Conservation (phyloP, 2,113 vertebrate genomes). For the Thunnus thynnus region DNA sequence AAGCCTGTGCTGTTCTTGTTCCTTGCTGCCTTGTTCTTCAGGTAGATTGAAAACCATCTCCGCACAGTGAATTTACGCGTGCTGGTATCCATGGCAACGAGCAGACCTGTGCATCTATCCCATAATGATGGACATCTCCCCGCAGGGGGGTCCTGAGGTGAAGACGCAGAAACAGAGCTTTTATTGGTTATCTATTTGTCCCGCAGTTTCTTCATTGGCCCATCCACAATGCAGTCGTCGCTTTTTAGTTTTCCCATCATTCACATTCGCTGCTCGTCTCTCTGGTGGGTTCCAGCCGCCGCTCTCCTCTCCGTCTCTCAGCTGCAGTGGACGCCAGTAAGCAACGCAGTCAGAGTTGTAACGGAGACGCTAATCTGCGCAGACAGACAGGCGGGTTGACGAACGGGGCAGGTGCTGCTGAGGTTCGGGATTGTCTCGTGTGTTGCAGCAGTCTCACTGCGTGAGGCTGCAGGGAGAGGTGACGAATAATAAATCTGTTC, state of each 20-base stretch:
- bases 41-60: constrained; percentile 82
- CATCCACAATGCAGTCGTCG: constrained; percentile 48
- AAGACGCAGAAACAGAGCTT: constrained; percentile 28
- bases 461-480: constrained; percentile 62
- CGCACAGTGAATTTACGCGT: constrained; percentile 82
- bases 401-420: constrained; percentile 36
- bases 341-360: constrained; percentile 44
- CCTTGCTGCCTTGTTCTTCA: constrained; percentile 82
- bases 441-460: constrained; percentile 58
- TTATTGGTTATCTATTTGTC: constrained; percentile 55
- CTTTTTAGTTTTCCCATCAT: constrained; percentile 54
- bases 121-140: constrained; percentile 74
- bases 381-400: constrained; percentile 37
- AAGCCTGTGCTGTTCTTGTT: constrained; percentile 78
- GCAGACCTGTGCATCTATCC: constrained; percentile 68
- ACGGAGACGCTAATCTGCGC: constrained; percentile 52
- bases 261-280: constrained; percentile 37
- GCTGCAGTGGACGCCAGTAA: constrained; percentile 45
- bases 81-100: constrained; percentile 81
- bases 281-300: constrained; percentile 17
- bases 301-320: neutral
- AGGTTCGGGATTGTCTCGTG: constrained; percentile 53
- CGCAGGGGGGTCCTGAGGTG: constrained; percentile 42
- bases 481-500: constrained; percentile 71
- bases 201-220: constrained; percentile 40